Evolutionary conservation across 2,888 invertebrate genomes (phyloP).

Genomic region (Ornithoptera priamus): DNA sequence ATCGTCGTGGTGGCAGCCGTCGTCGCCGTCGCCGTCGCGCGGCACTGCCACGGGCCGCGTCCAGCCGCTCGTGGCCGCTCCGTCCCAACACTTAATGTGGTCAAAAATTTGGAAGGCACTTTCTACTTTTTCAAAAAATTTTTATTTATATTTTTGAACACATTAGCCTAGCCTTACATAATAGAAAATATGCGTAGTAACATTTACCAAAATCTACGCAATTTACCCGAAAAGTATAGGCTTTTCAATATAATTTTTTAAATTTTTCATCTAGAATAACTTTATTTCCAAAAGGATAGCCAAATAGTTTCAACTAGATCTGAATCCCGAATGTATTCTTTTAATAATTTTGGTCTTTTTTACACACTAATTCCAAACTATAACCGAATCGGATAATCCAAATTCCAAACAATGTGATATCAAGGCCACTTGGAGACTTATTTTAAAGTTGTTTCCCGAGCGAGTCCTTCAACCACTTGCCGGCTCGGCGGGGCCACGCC

Average conservation of each 20-base stretch:
- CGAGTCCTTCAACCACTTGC: constrained; percentile 65
- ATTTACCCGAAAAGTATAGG: constrained; percentile 77
- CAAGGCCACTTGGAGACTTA: constrained; percentile 80
- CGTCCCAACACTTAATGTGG: constrained; percentile 81
- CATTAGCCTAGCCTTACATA: constrained; percentile 85
- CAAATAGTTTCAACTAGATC: constrained; percentile 76
- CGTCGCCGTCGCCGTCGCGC: constrained; percentile 23
- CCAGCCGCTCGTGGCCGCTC: constrained; percentile 70
- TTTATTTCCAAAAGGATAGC: constrained; percentile 78
- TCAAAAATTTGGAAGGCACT: constrained; percentile 89
- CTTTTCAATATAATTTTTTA: constrained; percentile 58
- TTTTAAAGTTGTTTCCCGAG: constrained; percentile 61
- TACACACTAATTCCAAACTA: constrained; percentile 77
- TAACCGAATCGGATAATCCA: constrained; percentile 73
- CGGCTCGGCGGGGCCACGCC: constrained; percentile 39
- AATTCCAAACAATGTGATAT: constrained; percentile 75
- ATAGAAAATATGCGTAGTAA: constrained; percentile 81
- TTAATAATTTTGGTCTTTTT: constrained; percentile 74
- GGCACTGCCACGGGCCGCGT: constrained; percentile 49
- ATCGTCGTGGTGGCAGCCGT: no score
- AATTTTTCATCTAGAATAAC: constrained; percentile 66
- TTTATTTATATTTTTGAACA: constrained; percentile 84
- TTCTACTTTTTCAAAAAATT: constrained; percentile 83
- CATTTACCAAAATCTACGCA: constrained; percentile 79
- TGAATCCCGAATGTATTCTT: constrained; percentile 70